Base-by-base conservation (phyloP, 2,113 vertebrate species). In the Syrmaticus mikado region DNA sequence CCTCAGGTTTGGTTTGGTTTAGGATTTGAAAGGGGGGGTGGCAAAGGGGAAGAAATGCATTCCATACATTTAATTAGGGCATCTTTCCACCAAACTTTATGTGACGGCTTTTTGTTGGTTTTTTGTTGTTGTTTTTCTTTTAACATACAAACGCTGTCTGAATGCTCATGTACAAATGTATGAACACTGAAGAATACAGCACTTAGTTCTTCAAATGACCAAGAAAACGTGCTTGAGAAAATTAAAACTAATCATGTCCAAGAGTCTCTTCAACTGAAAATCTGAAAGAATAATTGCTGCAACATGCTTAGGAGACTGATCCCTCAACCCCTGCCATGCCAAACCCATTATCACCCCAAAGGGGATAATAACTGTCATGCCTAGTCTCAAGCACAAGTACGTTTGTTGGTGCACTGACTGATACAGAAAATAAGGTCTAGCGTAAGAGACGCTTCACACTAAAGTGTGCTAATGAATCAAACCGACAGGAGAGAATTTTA, bases 351-450 rank as follows among this genome's bases (percentile, higher is more conserved):
- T 93, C 96, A 93, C 90, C 64, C 96, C 94, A 83, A 95, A 95
- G 96, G 94, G 94, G 93, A 95, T 96, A 96, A 96, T 94, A 96
- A 96, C 93, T 96, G 96, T 96, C 96, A 96, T 6, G 94, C 90
- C 90, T 76, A 58, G 79, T 85, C 96, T 95, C 50, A 25, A 85
- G 94, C 85, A 89, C 10, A 0, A 92, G 93, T 91, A 80, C 5
- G 10, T 95, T 95, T 91, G 94, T 95, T 96, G 95, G 85, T 41
- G 79, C 82, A 24, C 79, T 85, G 85, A 80, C 94, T 91, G 93
- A 92, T 95, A 91, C 41, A 90, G 87, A 87, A 95, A 96, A 95
- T 72, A 95, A 91, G 67, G 73, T 34, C 96, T 76, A 87, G 90
- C 67, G 8, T 70, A 82, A 92, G 92, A 94, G 93, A 87, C 89